Evolutionary conservation across 2,888 invertebrate genomes (phyloP).

Genomic region (Drosophila limbata): DNA sequence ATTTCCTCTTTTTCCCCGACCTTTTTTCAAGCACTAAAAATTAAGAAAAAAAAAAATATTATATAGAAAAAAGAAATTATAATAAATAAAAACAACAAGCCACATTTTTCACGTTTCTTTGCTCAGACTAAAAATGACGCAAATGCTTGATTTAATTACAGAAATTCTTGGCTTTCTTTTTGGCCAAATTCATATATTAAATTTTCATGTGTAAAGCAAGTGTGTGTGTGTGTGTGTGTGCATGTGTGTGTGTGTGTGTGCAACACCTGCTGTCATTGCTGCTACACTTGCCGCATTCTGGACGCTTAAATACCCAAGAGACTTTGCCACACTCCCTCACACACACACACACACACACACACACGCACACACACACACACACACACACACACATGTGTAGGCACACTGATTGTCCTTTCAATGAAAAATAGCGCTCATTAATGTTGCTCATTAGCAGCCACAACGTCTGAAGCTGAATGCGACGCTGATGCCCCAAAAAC

Average conservation of each 20-base stretch:
- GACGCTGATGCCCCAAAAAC: slow-evolving; percentile 1
- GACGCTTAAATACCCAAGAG: slow-evolving; percentile 72
- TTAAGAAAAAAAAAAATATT: background rate
- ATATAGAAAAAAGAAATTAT: background rate
- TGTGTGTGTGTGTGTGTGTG: slow-evolving; percentile 4
- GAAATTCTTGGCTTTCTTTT: slow-evolving; percentile 73
- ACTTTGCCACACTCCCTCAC: slow-evolving; percentile 31
- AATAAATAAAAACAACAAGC: too few relatives aligned
- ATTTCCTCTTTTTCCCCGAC: slow-evolving; percentile 27
- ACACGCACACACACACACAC: slow-evolving; percentile 16
- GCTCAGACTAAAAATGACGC: slow-evolving; percentile 22
- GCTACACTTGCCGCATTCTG: slow-evolving; percentile 61
- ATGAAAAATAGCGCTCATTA: slow-evolving; percentile 84
- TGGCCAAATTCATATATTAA: slow-evolving; percentile 66
- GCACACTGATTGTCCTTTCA: slow-evolving; percentile 67
- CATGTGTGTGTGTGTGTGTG: slow-evolving; percentile 23
- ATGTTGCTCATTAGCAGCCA: slow-evolving; percentile 84
- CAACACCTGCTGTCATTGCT: slow-evolving; percentile 75
- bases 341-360: background rate
- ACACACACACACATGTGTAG: slow-evolving; percentile 14
- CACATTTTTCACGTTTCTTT: slow-evolving; percentile 2
- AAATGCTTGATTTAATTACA: slow-evolving; percentile 78
- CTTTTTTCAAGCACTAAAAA: too few relatives aligned
- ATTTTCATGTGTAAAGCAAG: slow-evolving; percentile 58
- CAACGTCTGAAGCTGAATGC: slow-evolving; percentile 32